Evolutionary conservation across 2,113 vertebrate genomes (phyloP).

Genomic region (Balaenoptera acutorostrata): DNA sequence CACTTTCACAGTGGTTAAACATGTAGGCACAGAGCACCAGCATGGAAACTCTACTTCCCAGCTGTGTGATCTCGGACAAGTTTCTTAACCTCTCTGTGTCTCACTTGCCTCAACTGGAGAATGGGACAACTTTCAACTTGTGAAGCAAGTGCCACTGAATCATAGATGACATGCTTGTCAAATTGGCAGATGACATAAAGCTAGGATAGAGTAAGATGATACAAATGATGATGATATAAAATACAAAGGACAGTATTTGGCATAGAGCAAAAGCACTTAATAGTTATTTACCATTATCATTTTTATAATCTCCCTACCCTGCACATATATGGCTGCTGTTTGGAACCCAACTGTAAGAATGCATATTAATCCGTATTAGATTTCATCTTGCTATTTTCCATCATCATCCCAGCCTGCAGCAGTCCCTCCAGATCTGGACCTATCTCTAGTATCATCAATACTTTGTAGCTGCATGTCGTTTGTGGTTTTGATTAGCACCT

Average conservation of each 20-base stretch:
- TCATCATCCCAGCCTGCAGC: not conserved
- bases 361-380: not conserved
- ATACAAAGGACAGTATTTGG: not conserved
- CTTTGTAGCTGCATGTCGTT: not conserved
- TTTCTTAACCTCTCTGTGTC: not conserved
- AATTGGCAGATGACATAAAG: not conserved
- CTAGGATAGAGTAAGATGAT: not conserved
- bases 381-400: not conserved
- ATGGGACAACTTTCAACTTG: not conserved
- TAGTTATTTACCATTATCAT: not conserved
- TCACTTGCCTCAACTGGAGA: not conserved
- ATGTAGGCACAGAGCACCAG: not conserved
- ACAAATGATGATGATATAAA: not conserved
- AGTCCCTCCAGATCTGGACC: not conserved
- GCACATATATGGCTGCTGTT: not conserved
- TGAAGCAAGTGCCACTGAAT: not conserved
- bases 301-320: not conserved
- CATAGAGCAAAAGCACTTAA: not conserved
- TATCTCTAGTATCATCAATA: not conserved
- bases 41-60: not conserved
- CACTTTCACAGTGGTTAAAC: not conserved
- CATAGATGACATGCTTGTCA: not conserved
- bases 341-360: not conserved
- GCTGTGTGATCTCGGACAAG: not conserved
- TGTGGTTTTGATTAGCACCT: not conserved